Percentiles rank a stretch among this genome's conserved stretches.
Conservation (phyloP, 2,113 vertebrate species). For the Heterotis niloticus region DNA sequence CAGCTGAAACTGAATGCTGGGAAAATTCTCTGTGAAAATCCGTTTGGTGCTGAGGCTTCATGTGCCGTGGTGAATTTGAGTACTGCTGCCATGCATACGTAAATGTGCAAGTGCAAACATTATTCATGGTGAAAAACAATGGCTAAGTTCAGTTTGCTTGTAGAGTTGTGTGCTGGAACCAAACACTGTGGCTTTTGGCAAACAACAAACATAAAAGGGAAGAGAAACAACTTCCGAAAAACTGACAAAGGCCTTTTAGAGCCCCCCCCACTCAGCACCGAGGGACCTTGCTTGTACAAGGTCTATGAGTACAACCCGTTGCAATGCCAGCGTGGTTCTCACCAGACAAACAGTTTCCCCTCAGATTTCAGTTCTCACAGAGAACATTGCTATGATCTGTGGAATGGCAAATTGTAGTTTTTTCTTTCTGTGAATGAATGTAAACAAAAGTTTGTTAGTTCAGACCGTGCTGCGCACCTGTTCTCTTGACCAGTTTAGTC, state of each 20-base stretch:
- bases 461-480: not conserved
- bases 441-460: conserved; percentile 5
- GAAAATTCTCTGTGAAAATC: conserved; percentile 7
- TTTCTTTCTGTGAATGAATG: not conserved
- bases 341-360: not conserved
- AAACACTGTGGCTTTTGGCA: not conserved
- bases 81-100: conserved; percentile 8
- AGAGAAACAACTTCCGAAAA: too few species aligned
- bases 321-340: too few species aligned
- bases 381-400: not conserved
- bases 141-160: not conserved
- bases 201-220: conserved; percentile 11
- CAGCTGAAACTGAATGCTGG: not conserved
- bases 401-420: not conserved
- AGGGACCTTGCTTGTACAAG: not conserved
- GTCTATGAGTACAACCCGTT: not conserved
- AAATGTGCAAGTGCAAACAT: not conserved
- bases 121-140: not conserved
- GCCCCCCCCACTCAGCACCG: not conserved
- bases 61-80: not conserved
- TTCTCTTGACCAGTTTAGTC: not conserved
- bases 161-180: not conserved
- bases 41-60: conserved; percentile 11
- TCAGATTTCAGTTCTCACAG: not conserved
- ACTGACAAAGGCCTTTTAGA: not conserved